Evolutionary conservation across 1,140 invertebrate species (phyloP), one percentile per base, ranked within the genome.

Genomic region (Cyphomyrmex costatus): DNA sequence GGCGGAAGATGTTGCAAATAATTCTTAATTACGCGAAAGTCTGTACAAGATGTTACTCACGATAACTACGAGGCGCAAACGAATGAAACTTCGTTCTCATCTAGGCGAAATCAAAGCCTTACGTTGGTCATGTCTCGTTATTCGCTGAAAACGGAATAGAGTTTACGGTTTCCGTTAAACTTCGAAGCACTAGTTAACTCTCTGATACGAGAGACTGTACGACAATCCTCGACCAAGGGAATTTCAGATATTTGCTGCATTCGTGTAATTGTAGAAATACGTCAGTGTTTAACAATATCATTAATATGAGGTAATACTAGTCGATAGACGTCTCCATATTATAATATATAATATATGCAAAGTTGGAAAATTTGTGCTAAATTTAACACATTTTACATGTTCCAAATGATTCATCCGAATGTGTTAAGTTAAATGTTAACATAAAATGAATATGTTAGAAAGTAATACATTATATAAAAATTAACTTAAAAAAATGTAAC

Each of bases 101-200:
- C 36, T 0, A 16, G 8, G n/a, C 10, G 5, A 83, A 73, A 74
- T 83, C 53, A 83, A 74, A 83, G 68, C 24, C 24, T 71, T 58
- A 42, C 30, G 16, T 27, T 49, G 79, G 33, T 49, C 68, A 30
- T 27, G 68, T 83, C 24, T 60, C 56, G 14, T 74, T 56, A 82
- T 71, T 46, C 12, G 51, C 65, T 7, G 24, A 19, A 33, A 68
- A 68, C 1, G 30, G 16, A 30, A 58, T 16, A 7, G 24, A 82
- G 66, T 82, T 42, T 82, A 71, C 21, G n/a, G 36, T 61, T 73
- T 73, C 53, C n/a, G 10, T 58, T 83, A 73, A 83, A 83, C 53
- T 83, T 83, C 5, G 63, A 70, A 42, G 14, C 33, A 51, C n/a
- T 80, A 70, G 61, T 68, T 79, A 80, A 80, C 63, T 53, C 21